A percentile compares a stretch with the other conserved stretches of the same genome.
Evolutionary conservation across 2,888 invertebrate genomes (phyloP).

Genomic region (Drosophila maculinotata): DNA sequence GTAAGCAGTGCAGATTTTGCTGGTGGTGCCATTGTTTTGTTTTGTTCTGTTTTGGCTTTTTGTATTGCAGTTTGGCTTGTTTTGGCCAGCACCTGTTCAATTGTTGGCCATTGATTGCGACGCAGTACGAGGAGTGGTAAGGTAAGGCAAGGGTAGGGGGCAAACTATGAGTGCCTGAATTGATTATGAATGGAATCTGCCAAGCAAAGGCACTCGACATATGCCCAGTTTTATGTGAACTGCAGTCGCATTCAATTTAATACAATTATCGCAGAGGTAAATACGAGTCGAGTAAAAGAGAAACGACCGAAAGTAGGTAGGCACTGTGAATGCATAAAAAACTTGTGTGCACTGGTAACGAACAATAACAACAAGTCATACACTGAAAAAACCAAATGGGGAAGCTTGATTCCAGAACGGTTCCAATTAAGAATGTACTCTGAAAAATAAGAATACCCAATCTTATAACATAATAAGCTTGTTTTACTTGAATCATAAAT

Average conservation of each 20-base stretch:
- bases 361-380: slow-evolving; percentile 10
- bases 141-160: neutral
- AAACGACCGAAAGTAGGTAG: slow-evolving; percentile 11
- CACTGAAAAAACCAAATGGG: too few relatives aligned
- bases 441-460: too few relatives aligned
- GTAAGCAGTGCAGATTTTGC: slow-evolving; percentile 20
- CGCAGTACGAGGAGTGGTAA: too few relatives aligned
- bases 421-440: too few relatives aligned
- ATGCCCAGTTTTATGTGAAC: slow-evolving; percentile 5
- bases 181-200: slow-evolving; percentile 31
- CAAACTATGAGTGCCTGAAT: slow-evolving; percentile 4
- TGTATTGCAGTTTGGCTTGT: slow-evolving; percentile 31
- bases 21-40: slow-evolving; percentile 39
- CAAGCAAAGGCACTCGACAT: slow-evolving; percentile 25
- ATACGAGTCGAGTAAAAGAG: neutral
- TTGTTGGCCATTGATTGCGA: slow-evolving; percentile 46
- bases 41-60: slow-evolving; percentile 35
- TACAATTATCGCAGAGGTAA: slow-evolving; percentile 37
- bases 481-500: too few relatives aligned
- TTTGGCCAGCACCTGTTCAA: slow-evolving; percentile 53
- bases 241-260: slow-evolving; percentile 15
- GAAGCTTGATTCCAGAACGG: too few relatives aligned
- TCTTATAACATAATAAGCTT: too few relatives aligned
- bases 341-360: slow-evolving; percentile 27
- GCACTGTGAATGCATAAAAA: slow-evolving; percentile 29